phyloP scores from a whole-genome alignment of 2,113 vertebrate genomes.

The Bos indicus region DNA sequence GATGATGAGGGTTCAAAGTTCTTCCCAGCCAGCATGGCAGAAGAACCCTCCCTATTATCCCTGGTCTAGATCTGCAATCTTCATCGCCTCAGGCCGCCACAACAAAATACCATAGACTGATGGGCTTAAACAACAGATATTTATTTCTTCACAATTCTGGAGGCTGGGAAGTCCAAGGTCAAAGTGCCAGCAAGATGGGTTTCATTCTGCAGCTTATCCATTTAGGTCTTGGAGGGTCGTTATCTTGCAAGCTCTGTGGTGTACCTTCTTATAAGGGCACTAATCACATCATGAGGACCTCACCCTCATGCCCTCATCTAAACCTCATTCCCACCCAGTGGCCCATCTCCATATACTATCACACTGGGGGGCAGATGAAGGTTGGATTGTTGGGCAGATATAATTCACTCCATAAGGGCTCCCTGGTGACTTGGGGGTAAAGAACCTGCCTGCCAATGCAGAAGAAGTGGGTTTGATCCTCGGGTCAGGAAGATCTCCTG shows the following conservation, averaged over 20 bases:
- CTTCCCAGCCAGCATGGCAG: background rate
- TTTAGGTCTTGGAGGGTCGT: background rate
- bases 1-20: background rate
- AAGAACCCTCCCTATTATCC: background rate
- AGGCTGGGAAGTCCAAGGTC: background rate
- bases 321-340: background rate
- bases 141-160: background rate
- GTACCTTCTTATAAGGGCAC: background rate
- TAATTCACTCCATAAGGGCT: background rate
- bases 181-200: background rate
- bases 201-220: background rate
- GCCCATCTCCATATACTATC: background rate
- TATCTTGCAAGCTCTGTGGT: background rate
- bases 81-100: background rate
- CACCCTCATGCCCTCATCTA: background rate
- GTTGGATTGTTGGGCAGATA: background rate
- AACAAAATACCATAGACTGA: background rate
- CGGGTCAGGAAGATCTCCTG: background rate
- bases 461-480: background rate
- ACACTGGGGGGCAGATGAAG: background rate
- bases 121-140: background rate
- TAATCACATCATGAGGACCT: background rate
- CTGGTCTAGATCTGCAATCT: background rate
- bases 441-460: background rate
- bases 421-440: background rate